Evolutionary conservation across 2,797 vertebrate genomes (phyloP), one percentile per base, ranked within the genome.

Genomic region (Tapirus indicus): DNA sequence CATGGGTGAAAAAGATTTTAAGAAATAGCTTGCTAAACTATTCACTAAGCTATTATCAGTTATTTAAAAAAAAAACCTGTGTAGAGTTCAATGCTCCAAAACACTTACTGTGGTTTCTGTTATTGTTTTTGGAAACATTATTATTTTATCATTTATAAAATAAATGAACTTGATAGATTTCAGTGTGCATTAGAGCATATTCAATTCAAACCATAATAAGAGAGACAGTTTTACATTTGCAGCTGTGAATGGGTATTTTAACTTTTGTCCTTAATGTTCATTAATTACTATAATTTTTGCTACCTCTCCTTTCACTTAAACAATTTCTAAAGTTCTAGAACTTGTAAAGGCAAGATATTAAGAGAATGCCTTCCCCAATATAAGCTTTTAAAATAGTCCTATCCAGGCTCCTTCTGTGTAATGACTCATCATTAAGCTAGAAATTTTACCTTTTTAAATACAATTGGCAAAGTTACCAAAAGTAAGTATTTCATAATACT

Each of bases 71-170:
- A 86, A 86, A 27, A 52, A 92, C 9, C 11, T 79, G 35, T 95
- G 83, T 95, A 96, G 92, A 97, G 74, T 66, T 77, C 89, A 97
- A 6, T 85, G 54, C 41, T 97, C 95, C 38, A 71, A 92, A 90
- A 98, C 60, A 96, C 71, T 91, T 95, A 91, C 91, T 97, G 68
- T 91, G 97, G 97, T 91, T 91, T 32, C 69, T 77, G 66, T 13
- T 54, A 60, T 92, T 38, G 56, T 79, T 84, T 97, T 97, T 90
- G 94, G 91, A 98, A 98, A 87, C 90, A 20, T 95, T 97, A 97
- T 98, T 98, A 97, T 96, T 98, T 95, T 97, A 58, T 94, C 97
- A 98, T 93, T 98, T 97, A 97, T 96, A 97, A 97, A 98, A 96
- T 91, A 98, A 98, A 92, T 98, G 95, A 96, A 97, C 94, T 84